Evolutionary conservation across 2,888 invertebrate genomes (phyloP).

Genomic region (Amblyjoppa proteus): DNA sequence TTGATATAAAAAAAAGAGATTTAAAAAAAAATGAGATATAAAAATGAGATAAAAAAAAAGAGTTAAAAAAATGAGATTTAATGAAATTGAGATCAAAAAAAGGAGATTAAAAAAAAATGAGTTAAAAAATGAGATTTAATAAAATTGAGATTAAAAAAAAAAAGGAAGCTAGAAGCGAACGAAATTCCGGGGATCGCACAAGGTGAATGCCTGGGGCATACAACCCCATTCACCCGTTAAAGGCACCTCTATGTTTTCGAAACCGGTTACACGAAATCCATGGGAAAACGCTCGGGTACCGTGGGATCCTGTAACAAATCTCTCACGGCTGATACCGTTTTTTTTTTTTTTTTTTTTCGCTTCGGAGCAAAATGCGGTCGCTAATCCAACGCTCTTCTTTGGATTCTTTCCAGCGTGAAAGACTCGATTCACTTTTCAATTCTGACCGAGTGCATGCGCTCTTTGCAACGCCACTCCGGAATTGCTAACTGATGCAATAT

Average conservation of each 20-base stretch:
- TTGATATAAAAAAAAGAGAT: no score
- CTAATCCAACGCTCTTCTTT: conserved; percentile 39
- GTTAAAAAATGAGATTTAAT: neutral
- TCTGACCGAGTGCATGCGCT: neutral
- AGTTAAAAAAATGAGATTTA: neutral
- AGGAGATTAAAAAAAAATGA: neutral
- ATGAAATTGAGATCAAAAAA: no score
- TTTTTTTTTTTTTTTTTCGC: conserved; percentile 31
- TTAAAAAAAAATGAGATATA: no score
- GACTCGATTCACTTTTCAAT: conserved; percentile 19
- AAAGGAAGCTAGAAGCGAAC: conserved; percentile 38
- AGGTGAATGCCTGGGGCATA: conserved; percentile 75
- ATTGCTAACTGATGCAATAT: neutral
- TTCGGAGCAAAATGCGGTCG: conserved; percentile 48
- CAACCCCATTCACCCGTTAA: conserved; percentile 76
- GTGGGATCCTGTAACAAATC: conserved; percentile 74
- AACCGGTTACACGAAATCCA: conserved; percentile 79
- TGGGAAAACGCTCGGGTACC: conserved; percentile 78
- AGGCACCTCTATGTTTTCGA: conserved; percentile 76
- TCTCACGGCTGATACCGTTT: conserved; percentile 62
- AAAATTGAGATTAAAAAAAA: conserved; percentile 1
- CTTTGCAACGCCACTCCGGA: neutral
- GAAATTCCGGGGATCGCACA: conserved; percentile 70
- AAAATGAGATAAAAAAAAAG: no score
- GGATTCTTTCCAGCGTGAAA: conserved; percentile 28